Evolutionary conservation across 2,888 invertebrate genomes (phyloP), one percentile per base, ranked within the genome.

Genomic region (Stomorhina lunata): DNA sequence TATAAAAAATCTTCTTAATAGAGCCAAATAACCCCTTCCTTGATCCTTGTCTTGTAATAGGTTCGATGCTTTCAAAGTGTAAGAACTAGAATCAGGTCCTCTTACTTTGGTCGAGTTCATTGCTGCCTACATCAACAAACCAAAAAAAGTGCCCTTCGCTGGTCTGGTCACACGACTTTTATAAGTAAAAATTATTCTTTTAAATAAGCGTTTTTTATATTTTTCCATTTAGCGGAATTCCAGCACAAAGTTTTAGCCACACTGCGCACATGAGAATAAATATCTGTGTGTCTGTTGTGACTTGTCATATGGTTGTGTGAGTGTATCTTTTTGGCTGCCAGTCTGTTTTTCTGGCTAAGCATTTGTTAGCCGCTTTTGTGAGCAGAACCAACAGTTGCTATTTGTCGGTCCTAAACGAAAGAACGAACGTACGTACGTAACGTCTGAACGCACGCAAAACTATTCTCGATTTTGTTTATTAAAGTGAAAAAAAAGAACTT

Each of bases 351-450:
- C 55, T 79, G 79, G 79, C 59, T 72, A 79, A 79, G 59, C 72
- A 79, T 57, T 79, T 79, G 72, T 72, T 79, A 59, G 72, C 72
- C 79, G 66, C 72, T 59, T 66, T 75, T 75, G 34, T 82, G 78
- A 79, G 65, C 73, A 78, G 71, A 82, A 75, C 75, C 75, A 82
- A 82, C 82, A 82, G 82, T 81, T 81, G 81, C 66, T 81, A 77
- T 59, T 75, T 75, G 82, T 82, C 79, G 82, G 82, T 71, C 79
- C 53, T 57, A 63, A 81, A 81, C 82, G 82, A 79, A 82, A 59
- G 78, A 69, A 75, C 82, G 63, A 57, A 48, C 37, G 59, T 43
- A 22, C 78, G 81, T 68, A 3, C 9, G 59, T 15, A 22, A 12
- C 0, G 10, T 6, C 17, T 48, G 20, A 2, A 45, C 43, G 34